These are phyloP conservation scores for Pammene aurita DNA, from an alignment of 2,888 invertebrate species.

Conservation along the genomic window DNA sequence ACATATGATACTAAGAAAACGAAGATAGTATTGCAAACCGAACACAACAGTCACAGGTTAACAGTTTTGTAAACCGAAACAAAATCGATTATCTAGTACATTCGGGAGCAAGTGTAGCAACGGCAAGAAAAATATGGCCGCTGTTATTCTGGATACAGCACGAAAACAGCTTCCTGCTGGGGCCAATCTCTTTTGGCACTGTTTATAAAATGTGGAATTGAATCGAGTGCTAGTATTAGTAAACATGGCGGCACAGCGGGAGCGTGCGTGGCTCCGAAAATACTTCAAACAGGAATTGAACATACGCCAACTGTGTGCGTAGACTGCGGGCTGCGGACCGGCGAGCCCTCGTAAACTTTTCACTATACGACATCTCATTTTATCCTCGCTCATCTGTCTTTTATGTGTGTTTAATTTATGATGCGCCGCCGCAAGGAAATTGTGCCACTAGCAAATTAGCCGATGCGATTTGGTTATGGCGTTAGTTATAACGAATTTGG, in stretches of 20 bases:
- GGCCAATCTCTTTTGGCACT: slow-evolving; percentile 70
- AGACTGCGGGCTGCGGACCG: slow-evolving; percentile 76
- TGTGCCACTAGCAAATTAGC: slow-evolving; percentile 52
- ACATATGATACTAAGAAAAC: background rate
- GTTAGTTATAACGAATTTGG: slow-evolving; percentile 3
- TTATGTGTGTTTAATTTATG: slow-evolving; percentile 70
- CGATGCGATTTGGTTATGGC: background rate
- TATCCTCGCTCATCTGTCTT: slow-evolving; percentile 68
- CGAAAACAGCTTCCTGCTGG: slow-evolving; percentile 48
- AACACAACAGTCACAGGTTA: too few species aligned
- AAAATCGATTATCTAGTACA: slow-evolving; percentile 49
- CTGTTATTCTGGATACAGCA: slow-evolving; percentile 46
- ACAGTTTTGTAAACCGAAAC: slow-evolving; percentile 43
- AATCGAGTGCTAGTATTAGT: slow-evolving; percentile 80
- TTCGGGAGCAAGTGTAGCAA: slow-evolving; percentile 15
- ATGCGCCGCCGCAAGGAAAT: slow-evolving; percentile 48
- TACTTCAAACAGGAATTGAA: slow-evolving; percentile 81
- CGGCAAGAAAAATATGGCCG: slow-evolving; percentile 43
- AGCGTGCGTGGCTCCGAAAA: slow-evolving; percentile 76
- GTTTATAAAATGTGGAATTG: slow-evolving; percentile 78
- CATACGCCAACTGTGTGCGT: slow-evolving; percentile 78
- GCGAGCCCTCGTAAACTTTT: slow-evolving; percentile 74
- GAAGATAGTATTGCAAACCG: slow-evolving; percentile 26
- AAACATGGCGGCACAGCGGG: slow-evolving; percentile 70
- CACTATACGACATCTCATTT: slow-evolving; percentile 76